Evolutionary conservation across 1,140 invertebrate species (phyloP).

Genomic region (Drosophila watanabei): DNA sequence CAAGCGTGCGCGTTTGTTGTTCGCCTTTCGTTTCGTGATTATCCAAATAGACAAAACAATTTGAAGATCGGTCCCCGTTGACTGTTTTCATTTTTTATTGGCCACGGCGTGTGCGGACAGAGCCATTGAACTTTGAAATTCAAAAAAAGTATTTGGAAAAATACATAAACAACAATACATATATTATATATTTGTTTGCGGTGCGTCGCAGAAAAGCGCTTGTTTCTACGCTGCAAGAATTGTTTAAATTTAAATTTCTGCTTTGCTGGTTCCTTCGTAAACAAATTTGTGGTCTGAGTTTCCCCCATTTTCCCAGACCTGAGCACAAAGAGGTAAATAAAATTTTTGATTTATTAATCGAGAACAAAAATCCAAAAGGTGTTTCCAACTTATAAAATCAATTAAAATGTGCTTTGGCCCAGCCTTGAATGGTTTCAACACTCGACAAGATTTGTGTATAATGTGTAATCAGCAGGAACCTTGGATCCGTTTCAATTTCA

Average conservation of each 20-base stretch:
- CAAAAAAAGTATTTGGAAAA: conserved; percentile 32
- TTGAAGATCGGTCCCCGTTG: conserved; percentile 13
- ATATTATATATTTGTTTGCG: conserved; percentile 32
- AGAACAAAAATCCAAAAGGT: background rate
- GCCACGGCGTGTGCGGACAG: conserved; percentile 43
- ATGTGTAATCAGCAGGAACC: conserved; percentile 39
- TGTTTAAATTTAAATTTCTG: conserved; percentile 29
- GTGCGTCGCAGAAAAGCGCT: conserved; percentile 37
- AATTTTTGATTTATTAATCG: background rate
- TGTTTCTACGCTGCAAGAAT: conserved; percentile 64
- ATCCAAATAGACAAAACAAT: conserved; percentile 15
- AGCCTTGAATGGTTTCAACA: conserved; percentile 25
- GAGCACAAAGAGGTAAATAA: conserved; percentile 31
- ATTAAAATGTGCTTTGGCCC: background rate
- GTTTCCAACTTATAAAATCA: background rate
- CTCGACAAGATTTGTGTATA: conserved; percentile 16
- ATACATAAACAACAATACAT: conserved; percentile 23
- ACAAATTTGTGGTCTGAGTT: conserved; percentile 36
- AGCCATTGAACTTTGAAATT: conserved; percentile 53
- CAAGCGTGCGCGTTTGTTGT: conserved; percentile 15
- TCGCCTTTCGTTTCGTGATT: conserved; percentile 12
- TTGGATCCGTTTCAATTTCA: conserved; percentile 29
- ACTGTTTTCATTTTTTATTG: conserved; percentile 35
- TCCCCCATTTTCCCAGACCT: conserved; percentile 19
- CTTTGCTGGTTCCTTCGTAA: conserved; percentile 38